A percentile compares a stretch with the other conserved stretches of the same genome.
Conservation (phyloP, 2,797 vertebrate species). For the Gadopsis marmoratus region DNA sequence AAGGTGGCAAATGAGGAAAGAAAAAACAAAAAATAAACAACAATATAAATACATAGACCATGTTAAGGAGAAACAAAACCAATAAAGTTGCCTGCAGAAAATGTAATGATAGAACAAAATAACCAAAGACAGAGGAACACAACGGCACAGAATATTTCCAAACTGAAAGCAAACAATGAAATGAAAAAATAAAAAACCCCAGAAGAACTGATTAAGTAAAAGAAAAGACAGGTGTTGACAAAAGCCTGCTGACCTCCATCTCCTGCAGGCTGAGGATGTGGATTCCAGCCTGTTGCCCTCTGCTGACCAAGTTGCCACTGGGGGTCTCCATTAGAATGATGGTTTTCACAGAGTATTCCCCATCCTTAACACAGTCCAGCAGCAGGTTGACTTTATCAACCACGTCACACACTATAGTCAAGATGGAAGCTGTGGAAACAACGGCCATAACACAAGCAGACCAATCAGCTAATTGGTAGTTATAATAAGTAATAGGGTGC, state of each 20-base stretch:
- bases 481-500: too few species aligned
- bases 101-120: not conserved
- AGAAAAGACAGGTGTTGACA: not conserved
- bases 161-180: not conserved
- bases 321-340: conserved; percentile 90
- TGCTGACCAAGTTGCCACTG: conserved; percentile 81
- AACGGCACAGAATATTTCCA: not conserved
- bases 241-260: conserved; percentile 85
- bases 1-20: not conserved
- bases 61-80: not conserved
- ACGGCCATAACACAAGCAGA: not conserved
- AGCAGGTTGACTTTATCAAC: conserved; percentile 88
- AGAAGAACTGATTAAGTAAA: not conserved
- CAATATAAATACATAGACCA: not conserved
- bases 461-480: not conserved
- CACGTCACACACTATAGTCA: conserved; percentile 91
- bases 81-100: not conserved
- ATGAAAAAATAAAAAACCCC: not conserved
- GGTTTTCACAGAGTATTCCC: conserved; percentile 84
- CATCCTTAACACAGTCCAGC: conserved; percentile 85
- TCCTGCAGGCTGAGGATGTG: conserved; percentile 89
- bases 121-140: not conserved
- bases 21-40: not conserved
- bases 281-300: conserved; percentile 87
- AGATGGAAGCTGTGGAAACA: conserved; percentile 72